A percentile compares a stretch with the other conserved stretches of the same genome.
These are phyloP conservation scores for Lophotis ruficrista DNA, from an alignment of 2,113 vertebrate genomes.

Conservation along the genomic window DNA sequence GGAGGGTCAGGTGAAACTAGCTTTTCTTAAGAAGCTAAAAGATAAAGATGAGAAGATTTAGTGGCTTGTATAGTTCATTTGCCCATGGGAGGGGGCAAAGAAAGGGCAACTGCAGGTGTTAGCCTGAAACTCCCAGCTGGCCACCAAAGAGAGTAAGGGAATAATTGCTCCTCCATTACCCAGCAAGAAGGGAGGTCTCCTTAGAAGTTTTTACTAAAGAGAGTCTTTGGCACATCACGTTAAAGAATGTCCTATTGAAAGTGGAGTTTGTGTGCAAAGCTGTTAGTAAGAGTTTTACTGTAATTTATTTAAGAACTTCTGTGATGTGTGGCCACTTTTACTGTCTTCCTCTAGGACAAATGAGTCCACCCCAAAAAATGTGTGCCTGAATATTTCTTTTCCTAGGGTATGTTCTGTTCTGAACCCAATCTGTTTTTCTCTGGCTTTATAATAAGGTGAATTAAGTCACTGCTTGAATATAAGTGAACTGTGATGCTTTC, in stretches of 20 bases:
- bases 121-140: neutral
- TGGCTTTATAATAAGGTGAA: neutral
- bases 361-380: neutral
- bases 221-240: neutral
- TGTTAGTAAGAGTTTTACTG: neutral
- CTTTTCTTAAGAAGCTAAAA: slow-evolving; percentile 40
- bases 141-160: neutral
- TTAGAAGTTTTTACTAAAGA: neutral
- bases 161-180: slow-evolving; percentile 22
- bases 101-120: slow-evolving; percentile 30
- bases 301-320: neutral
- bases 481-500: neutral
- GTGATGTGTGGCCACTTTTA: neutral
- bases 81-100: neutral
- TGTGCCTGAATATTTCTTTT: neutral
- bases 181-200: neutral
- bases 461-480: neutral
- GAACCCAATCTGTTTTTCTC: neutral
- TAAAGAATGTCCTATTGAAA: neutral
- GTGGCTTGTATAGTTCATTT: slow-evolving; percentile 15
- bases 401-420: neutral
- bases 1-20: slow-evolving; percentile 28
- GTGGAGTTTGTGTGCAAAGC: neutral
- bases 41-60: slow-evolving; percentile 5
- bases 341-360: neutral